Evolutionary conservation across 2,797 vertebrate species (phyloP).

Genomic region (Antennarius maculatus): DNA sequence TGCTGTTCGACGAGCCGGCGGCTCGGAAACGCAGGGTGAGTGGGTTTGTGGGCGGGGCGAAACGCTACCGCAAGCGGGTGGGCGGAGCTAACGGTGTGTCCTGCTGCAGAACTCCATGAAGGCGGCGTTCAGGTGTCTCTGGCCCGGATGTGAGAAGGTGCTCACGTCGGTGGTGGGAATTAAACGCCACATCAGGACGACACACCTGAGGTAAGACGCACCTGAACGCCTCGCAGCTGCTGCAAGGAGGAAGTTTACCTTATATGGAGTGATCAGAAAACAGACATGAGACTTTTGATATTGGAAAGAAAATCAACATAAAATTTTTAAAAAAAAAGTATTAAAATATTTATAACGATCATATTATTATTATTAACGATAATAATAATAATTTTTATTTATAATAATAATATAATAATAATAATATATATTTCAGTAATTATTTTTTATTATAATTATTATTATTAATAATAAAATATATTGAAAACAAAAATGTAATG

Average conservation of each 20-base stretch:
- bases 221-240: neutral
- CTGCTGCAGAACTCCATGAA: constrained; percentile 87
- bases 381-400: too few species aligned
- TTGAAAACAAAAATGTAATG: too few species aligned
- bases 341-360: too few species aligned
- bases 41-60: rapidly evolving
- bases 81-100: constrained; percentile 11
- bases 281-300: too few species aligned
- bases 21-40: constrained; percentile 88
- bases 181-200: constrained; percentile 89
- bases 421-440: too few species aligned
- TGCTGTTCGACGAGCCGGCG: constrained; percentile 87
- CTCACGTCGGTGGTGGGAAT: constrained; percentile 92
- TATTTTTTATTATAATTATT: too few species aligned
- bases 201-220: constrained; percentile 88
- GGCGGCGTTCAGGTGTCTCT: constrained; percentile 90
- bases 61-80: neutral
- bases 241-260: too few species aligned
- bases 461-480: too few species aligned
- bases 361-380: too few species aligned
- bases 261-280: neutral
- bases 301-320: too few species aligned
- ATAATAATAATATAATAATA: too few species aligned
- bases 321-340: too few species aligned
- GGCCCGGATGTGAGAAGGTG: constrained; percentile 90